Evolutionary conservation across 2,797 vertebrate species (phyloP).

Genomic region (Peromyscus attwateri): DNA sequence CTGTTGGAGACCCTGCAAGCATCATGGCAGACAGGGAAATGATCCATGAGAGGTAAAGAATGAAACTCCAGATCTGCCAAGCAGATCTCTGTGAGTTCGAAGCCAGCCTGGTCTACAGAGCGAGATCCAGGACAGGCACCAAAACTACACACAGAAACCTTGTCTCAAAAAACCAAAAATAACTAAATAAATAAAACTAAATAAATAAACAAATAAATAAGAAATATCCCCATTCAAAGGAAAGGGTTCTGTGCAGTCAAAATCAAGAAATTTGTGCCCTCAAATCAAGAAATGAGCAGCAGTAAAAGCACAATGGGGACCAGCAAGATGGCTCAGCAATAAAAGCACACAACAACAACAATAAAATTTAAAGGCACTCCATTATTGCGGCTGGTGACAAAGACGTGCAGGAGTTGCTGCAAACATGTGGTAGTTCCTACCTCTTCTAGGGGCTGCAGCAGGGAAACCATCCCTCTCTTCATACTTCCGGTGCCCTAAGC

Average conservation of each 20-base stretch:
- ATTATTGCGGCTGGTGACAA: not conserved
- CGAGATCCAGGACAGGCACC: too few relatives aligned
- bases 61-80: not conserved
- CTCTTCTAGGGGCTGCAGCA: not conserved
- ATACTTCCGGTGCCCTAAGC: not conserved
- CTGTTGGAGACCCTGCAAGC: not conserved
- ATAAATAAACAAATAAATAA: too few relatives aligned
- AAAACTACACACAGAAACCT: too few relatives aligned
- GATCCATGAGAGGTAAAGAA: not conserved
- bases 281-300: not conserved
- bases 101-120: too few relatives aligned
- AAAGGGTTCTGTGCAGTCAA: not conserved
- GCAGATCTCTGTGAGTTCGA: too few relatives aligned
- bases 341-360: too few relatives aligned
- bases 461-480: too few relatives aligned
- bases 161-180: too few relatives aligned
- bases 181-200: too few relatives aligned
- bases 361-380: not conserved
- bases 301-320: not conserved
- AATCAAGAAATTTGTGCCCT: not conserved
- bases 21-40: not conserved
- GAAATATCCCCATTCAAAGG: not conserved
- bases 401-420: not conserved
- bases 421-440: not conserved
- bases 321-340: not conserved